These are phyloP conservation scores for Aspiorhynchus laticeps DNA, from an alignment of 2,113 vertebrate genomes.

Conservation along the genomic window DNA sequence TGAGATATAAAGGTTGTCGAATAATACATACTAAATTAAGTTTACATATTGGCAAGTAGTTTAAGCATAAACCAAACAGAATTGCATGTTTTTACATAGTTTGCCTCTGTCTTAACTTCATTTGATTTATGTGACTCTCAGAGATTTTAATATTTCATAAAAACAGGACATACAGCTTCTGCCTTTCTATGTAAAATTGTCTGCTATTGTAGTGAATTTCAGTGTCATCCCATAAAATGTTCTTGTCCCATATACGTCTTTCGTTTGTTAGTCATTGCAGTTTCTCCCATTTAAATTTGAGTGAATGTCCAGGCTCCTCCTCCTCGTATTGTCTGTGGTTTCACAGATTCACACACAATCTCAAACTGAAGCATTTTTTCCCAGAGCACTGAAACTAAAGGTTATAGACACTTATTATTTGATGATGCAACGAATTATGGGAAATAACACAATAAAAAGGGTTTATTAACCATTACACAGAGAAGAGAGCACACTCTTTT, in stretches of 20 bases:
- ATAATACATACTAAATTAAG: not conserved
- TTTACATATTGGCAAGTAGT: too few species aligned
- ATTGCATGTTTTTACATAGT: not conserved
- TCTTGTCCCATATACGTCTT: not conserved
- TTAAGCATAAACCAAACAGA: not conserved
- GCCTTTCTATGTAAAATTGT: not conserved
- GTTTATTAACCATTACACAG: not conserved
- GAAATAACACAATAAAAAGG: conserved; percentile 7
- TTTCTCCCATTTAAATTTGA: not conserved
- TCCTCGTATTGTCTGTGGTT: not conserved
- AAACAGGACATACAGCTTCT: not conserved
- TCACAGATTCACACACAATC: not conserved
- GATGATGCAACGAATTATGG: not conserved
- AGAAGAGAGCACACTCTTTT: not conserved
- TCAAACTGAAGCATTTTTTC: not conserved
- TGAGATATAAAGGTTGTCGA: not conserved
- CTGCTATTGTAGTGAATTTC: not conserved
- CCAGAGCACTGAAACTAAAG: not conserved
- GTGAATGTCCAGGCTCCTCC: not conserved
- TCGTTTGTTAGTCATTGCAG: not conserved
- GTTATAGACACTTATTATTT: conserved; percentile 13
- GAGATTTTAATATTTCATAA: too few species aligned
- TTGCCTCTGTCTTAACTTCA: not conserved
- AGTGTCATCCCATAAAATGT: not conserved
- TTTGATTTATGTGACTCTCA: not conserved